Evolutionary conservation across 2,113 vertebrate species (phyloP), one percentile per base, ranked within the genome.

Genomic region (Spermophilus dauricus): DNA sequence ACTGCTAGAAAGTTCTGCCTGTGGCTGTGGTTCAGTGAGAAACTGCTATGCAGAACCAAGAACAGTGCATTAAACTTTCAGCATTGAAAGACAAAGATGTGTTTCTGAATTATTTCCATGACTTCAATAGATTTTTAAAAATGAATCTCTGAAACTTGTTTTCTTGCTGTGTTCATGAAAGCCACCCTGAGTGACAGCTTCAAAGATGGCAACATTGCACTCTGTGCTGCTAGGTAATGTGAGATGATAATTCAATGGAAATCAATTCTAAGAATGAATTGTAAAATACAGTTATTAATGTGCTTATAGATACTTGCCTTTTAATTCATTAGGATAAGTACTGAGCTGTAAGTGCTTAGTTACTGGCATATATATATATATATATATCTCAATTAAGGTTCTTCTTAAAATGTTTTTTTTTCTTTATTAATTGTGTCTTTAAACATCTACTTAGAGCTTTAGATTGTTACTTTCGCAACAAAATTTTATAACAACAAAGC

Each of bases 191-290:
- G 8, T 72, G 86, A 58, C 4, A 76, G n/a, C 34, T 72, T 96
- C 45, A 61, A 80, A 86, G 56, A 83, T 67, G 69, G 16, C 37
- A 39, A 20, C 12, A 5, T 72, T 87, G 37, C 6, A 4, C 65
- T 83, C 69, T 58, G 3, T 61, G 39, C 51, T 87, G 69, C 34
- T 75, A 34, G 26, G 75, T 93, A 81, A 89, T 80, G 14, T 22
- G 69, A 65, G 28, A 81, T 30, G 42, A 78, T 14, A 63, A 51
- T 37, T 70, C 34, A 65, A 2, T 56, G 56, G 69, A 93, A 93
- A 89, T 72, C 42, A 76, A 30, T 94, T 81, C 80, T 34, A 87
- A 89, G 94, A 93, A 13, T 56, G 28, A 77, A 83, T 45, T 92
- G 12, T 75, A 58, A 94, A 89, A 70, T 72, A 37, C 37, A 42